Evolutionary conservation across 2,797 vertebrate genomes (phyloP).

Genomic region (Sphenodon punctatus): DNA sequence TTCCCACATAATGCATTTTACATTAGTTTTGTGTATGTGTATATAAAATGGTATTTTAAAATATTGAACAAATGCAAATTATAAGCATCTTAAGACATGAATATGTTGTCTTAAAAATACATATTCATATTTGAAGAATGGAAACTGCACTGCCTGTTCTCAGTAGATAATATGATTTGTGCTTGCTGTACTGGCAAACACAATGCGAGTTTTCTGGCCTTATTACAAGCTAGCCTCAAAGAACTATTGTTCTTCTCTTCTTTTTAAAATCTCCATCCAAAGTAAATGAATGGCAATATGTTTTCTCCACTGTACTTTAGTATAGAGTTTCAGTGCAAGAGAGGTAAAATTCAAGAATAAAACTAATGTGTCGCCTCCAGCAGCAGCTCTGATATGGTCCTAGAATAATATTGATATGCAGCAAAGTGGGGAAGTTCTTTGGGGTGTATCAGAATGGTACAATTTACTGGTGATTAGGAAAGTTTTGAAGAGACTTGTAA

Average conservation of each 20-base stretch:
- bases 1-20: fast-evolving
- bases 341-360: slow-evolving; percentile 37
- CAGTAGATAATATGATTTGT: background rate
- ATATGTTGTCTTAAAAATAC: background rate
- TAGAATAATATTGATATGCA: slow-evolving; percentile 4
- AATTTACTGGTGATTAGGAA: background rate
- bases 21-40: background rate
- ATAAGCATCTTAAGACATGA: background rate
- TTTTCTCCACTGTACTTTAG: slow-evolving; percentile 29
- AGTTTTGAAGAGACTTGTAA: background rate
- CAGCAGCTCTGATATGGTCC: slow-evolving; percentile 10
- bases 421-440: background rate
- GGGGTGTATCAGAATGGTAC: background rate
- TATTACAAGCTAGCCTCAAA: slow-evolving; percentile 39
- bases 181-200: background rate
- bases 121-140: background rate
- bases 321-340: slow-evolving; percentile 38
- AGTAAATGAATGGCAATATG: slow-evolving; percentile 52
- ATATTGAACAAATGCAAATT: background rate
- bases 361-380: slow-evolving; percentile 50
- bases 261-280: slow-evolving; percentile 41
- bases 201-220: background rate
- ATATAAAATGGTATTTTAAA: background rate
- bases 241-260: slow-evolving; percentile 21
- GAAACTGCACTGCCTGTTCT: background rate